Percentiles rank a stretch among this genome's conserved stretches.
phyloP scores from a whole-genome alignment of 1,140 invertebrate genomes.

The Drosophila kanapiae region DNA sequence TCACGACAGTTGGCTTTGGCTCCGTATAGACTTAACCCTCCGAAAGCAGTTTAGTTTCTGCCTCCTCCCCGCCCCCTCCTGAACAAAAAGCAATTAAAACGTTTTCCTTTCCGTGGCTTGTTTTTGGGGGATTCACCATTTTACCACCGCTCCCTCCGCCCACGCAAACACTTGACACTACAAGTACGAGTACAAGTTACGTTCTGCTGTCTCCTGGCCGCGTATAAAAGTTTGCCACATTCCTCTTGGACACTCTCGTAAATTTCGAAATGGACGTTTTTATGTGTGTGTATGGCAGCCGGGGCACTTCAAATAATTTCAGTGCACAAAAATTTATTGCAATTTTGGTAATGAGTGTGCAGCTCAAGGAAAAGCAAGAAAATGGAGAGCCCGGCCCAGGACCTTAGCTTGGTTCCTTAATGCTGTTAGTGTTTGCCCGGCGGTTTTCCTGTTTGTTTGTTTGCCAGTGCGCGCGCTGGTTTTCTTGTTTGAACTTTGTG shows the following conservation, averaged over 20 bases:
- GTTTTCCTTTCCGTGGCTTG: conserved; percentile 44
- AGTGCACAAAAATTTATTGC: conserved; percentile 80
- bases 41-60: conserved; percentile 32
- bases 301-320: conserved; percentile 81
- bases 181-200: conserved; percentile 49
- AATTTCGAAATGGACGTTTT: conserved; percentile 76
- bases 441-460: conserved; percentile 64
- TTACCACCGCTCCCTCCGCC: not conserved
- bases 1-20: conserved; percentile 49
- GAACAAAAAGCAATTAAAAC: conserved; percentile 77
- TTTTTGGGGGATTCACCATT: conserved; percentile 16
- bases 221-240: conserved; percentile 68
- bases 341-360: conserved; percentile 83
- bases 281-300: conserved; percentile 77
- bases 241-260: conserved; percentile 69
- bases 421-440: conserved; percentile 78
- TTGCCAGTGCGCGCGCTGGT: conserved; percentile 43
- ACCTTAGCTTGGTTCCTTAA: conserved; percentile 52
- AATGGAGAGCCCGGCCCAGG: not conserved
- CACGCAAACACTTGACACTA: conserved; percentile 36
- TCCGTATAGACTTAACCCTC: conserved; percentile 42
- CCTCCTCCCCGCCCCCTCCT: not conserved
- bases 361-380: conserved; percentile 12
- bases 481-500: conserved; percentile 79
- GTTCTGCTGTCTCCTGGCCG: conserved; percentile 36